A percentile compares a stretch with the other conserved stretches of the same genome.
phyloP scores from a whole-genome alignment of 2,113 vertebrate species.

The Fukomys damarensis region DNA sequence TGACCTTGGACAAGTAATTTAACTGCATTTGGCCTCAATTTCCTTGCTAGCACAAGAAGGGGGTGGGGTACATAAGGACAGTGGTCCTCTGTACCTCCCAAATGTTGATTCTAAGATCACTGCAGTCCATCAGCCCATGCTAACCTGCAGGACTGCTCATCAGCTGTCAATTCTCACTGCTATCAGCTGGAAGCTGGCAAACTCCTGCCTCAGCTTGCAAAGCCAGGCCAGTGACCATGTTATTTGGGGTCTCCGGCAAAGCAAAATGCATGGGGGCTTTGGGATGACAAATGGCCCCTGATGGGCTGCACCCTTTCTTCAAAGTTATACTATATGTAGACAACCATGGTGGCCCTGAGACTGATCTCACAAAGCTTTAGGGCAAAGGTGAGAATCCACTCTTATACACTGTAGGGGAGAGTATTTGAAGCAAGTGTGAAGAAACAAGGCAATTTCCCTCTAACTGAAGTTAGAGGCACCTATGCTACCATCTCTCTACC shows the following conservation, averaged over 20 bases:
- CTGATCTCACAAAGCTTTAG: neutral
- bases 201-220: neutral
- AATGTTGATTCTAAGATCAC: neutral
- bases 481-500: neutral
- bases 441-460: neutral
- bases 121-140: neutral
- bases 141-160: neutral
- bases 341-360: neutral
- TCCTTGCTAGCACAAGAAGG: neutral
- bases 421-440: neutral
- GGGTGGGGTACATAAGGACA: neutral
- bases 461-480: neutral
- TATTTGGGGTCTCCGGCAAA: neutral
- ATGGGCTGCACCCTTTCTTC: neutral
- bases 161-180: neutral
- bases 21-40: neutral
- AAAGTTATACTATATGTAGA: neutral
- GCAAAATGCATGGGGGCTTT: neutral
- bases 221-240: neutral
- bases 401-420: neutral
- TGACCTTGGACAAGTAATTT: slow-evolving; percentile 53
- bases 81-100: neutral
- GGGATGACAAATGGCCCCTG: neutral
- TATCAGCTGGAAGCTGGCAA: neutral
- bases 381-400: neutral